phyloP scores from a whole-genome alignment of 2,888 invertebrate genomes.

The Apotomis betuletana region DNA sequence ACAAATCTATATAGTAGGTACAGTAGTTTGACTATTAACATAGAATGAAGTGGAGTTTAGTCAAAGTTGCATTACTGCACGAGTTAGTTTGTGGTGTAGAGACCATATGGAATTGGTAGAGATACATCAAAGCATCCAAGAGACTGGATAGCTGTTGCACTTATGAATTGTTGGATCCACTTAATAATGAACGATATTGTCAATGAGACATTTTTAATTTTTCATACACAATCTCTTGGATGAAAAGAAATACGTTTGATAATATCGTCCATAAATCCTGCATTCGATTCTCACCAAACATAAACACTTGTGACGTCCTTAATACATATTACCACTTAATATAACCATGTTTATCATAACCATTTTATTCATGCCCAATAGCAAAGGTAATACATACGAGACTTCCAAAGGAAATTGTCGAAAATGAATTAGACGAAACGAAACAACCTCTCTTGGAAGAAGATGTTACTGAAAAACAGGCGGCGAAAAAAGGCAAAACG shows the following conservation, averaged over 20 bases:
- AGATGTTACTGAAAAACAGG: slow-evolving; percentile 49
- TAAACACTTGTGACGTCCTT: slow-evolving; percentile 67
- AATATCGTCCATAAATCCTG: slow-evolving; percentile 34
- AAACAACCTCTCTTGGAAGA: slow-evolving; percentile 60
- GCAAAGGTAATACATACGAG: slow-evolving; percentile 81
- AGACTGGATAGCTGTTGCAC: slow-evolving; percentile 73
- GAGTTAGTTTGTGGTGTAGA: slow-evolving; percentile 67
- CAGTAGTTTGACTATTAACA: slow-evolving; percentile 63
- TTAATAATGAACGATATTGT: slow-evolving; percentile 46
- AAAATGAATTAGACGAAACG: slow-evolving; percentile 77
- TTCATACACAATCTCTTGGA: not conserved
- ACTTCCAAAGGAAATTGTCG: slow-evolving; percentile 76
- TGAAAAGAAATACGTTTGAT: not conserved
- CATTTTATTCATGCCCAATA: slow-evolving; percentile 70
- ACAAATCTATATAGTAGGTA: slow-evolving; percentile 48
- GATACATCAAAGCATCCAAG: slow-evolving; percentile 69
- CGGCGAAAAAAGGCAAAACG: slow-evolving; percentile 55
- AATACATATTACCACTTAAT: slow-evolving; percentile 56
- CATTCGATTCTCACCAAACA: slow-evolving; percentile 51
- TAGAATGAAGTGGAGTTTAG: slow-evolving; percentile 59
- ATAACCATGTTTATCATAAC: slow-evolving; percentile 58
- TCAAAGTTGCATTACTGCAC: slow-evolving; percentile 65
- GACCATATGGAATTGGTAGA: slow-evolving; percentile 65
- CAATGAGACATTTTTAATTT: not conserved
- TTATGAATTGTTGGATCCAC: slow-evolving; percentile 54